Evolutionary conservation across 1,140 invertebrate species (phyloP).

Genomic region (Bombus affinis): DNA sequence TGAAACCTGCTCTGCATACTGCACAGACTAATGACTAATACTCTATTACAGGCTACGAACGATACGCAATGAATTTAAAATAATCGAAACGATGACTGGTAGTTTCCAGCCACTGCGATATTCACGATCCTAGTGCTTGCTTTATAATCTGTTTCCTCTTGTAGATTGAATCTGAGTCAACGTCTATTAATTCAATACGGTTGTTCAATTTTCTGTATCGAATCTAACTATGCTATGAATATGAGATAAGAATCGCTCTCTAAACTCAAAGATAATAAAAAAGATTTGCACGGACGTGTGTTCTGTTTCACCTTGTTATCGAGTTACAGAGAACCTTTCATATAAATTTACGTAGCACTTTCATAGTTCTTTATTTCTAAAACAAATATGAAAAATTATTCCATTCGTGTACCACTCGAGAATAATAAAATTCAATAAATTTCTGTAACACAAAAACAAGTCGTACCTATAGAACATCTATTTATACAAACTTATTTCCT

Average conservation of each 20-base stretch:
- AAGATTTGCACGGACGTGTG: not conserved
- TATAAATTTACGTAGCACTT: not conserved
- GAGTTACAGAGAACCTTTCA: not conserved
- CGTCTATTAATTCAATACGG: not conserved
- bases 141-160: not conserved
- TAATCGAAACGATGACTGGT: not conserved
- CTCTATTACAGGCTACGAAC: not conserved
- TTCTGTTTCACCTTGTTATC: not conserved
- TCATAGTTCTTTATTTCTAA: too few species aligned
- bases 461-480: too few species aligned
- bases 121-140: not conserved
- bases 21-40: not conserved
- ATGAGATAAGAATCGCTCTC: not conserved
- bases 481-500: too few species aligned
- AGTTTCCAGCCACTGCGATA: not conserved
- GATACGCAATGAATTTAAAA: constrained; percentile 4
- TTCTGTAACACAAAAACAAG: too few species aligned
- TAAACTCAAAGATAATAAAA: not conserved
- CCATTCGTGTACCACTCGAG: too few species aligned
- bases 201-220: not conserved
- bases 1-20: not conserved
- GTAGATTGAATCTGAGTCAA: not conserved
- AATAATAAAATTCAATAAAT: too few species aligned
- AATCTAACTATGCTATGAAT: not conserved
- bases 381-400: too few species aligned